Conservation (phyloP, 2,888 invertebrate genomes). For the Osmoderma eremita region DNA sequence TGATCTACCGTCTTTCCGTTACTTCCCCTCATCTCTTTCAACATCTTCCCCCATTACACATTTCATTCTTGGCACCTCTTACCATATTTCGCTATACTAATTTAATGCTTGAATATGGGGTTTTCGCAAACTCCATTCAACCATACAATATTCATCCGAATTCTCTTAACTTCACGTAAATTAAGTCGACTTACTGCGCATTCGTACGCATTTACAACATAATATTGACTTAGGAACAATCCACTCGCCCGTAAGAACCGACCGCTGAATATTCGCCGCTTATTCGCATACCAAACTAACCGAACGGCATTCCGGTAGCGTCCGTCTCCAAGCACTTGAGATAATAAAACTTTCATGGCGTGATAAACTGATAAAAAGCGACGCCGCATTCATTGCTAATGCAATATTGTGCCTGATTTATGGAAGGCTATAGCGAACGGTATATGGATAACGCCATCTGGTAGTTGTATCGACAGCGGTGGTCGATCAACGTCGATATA, state of each 20-base stretch:
- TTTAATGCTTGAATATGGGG: too few species aligned
- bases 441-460: slow-evolving; percentile 48
- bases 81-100: too few species aligned
- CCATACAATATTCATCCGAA: too few species aligned
- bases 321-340: slow-evolving; percentile 38
- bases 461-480: background rate
- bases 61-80: too few species aligned
- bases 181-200: too few species aligned
- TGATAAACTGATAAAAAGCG: slow-evolving; percentile 52
- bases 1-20: too few species aligned
- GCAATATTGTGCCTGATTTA: slow-evolving; percentile 53
- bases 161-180: too few species aligned
- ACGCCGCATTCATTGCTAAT: slow-evolving; percentile 51
- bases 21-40: too few species aligned
- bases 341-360: slow-evolving; percentile 51
- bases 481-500: slow-evolving; percentile 3
- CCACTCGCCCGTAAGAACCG: background rate
- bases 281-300: background rate
- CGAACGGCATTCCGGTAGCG: slow-evolving; percentile 4
- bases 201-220: background rate
- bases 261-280: background rate
- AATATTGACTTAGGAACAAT: slow-evolving; percentile 11
- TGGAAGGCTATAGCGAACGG: slow-evolving; percentile 45
- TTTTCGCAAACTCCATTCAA: too few species aligned
- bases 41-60: too few species aligned